Evolutionary conservation across 2,797 vertebrate genomes (phyloP).

Genomic region (Melopsittacus undulatus): DNA sequence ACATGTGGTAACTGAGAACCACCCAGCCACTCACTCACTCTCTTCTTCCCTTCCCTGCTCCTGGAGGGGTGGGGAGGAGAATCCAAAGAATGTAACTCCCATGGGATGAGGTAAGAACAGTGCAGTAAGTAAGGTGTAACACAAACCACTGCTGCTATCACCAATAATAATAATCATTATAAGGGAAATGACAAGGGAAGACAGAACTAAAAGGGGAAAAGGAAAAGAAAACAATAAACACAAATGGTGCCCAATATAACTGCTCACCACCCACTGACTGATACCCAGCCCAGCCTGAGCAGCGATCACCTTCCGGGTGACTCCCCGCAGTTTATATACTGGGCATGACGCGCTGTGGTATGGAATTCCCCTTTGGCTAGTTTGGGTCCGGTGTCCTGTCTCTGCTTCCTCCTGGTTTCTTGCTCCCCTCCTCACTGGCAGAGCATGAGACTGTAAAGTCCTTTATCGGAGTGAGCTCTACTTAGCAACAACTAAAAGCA

Average conservation of each 20-base stretch:
- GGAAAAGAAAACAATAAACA: neutral
- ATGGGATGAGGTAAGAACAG: neutral
- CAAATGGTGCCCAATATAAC: neutral
- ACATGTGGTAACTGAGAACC: neutral
- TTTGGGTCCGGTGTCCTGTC: neutral
- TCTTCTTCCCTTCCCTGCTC: neutral
- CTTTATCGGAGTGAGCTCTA: neutral
- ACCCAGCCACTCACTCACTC: neutral
- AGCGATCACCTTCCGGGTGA: neutral
- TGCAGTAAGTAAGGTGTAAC: too few relatives aligned
- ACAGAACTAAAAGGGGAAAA: neutral
- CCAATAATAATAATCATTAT: too few relatives aligned
- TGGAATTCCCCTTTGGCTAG: neutral
- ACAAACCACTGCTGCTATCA: too few relatives aligned
- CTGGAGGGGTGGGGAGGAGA: neutral
- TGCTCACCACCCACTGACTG: too few relatives aligned
- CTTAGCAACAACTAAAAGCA: neutral
- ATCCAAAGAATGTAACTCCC: neutral
- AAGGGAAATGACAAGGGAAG: neutral
- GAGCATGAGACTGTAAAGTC: neutral
- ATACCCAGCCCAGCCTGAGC: neutral
- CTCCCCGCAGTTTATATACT: neutral
- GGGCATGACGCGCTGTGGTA: neutral
- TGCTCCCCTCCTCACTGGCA: neutral
- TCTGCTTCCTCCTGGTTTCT: neutral